Percentiles rank a stretch among this genome's conserved stretches.
phyloP scores from a whole-genome alignment of 2,888 invertebrate species.

The Dilophus febrilis region DNA sequence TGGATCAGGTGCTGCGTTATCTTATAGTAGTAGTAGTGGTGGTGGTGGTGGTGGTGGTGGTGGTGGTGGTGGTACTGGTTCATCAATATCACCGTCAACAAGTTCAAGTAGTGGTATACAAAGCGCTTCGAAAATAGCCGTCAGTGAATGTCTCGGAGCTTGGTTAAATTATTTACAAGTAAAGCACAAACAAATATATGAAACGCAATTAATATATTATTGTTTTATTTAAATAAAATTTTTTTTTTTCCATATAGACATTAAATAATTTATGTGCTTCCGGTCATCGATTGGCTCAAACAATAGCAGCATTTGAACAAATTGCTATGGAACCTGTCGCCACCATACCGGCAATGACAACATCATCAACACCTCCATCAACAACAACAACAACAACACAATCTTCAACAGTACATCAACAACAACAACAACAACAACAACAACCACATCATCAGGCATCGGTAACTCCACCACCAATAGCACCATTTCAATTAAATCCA shows the following conservation, averaged over 20 bases:
- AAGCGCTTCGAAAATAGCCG: constrained; percentile 18
- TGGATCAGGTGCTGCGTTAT: constrained; percentile 15
- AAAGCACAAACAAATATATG: not conserved
- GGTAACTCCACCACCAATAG: not conserved
- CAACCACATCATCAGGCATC: not conserved
- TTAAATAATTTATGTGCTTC: constrained; percentile 44
- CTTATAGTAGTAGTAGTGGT: constrained; percentile 14
- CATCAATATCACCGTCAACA: constrained; percentile 16
- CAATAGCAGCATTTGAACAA: constrained; percentile 37
- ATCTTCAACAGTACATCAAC: constrained; percentile 6
- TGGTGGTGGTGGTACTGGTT: no score
- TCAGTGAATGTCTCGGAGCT: constrained; percentile 20
- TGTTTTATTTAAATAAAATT: no score
- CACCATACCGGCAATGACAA: not conserved
- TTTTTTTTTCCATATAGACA: constrained; percentile 26
- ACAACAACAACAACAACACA: constrained; percentile 4
- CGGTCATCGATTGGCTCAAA: constrained; percentile 42
- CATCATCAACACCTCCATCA: constrained; percentile 9
- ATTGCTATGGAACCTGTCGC: no score
- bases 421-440: constrained; percentile 8
- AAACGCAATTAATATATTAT: no score
- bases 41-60: no score
- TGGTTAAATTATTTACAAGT: constrained; percentile 22
- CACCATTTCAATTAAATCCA: not conserved
- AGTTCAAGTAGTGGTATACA: constrained; percentile 18